Conservation (phyloP, 2,113 vertebrate species). For the Syngnathus scovelli region DNA sequence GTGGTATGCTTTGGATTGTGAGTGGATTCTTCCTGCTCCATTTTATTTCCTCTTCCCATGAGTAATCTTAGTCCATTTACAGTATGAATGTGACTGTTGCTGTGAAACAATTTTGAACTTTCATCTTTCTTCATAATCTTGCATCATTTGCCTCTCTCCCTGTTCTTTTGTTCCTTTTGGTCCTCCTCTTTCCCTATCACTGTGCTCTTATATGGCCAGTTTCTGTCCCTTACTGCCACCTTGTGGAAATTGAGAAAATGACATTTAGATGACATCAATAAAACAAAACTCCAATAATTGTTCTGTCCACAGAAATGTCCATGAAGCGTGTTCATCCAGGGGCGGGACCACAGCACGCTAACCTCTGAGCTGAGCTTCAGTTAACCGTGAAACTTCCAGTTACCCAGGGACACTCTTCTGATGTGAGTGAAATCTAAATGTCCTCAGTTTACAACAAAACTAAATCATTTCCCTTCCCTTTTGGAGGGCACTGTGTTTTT, state of each 20-base stretch:
- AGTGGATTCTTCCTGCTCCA: not conserved
- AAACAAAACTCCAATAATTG: not conserved
- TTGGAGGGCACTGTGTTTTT: not conserved
- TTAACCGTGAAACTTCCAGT: constrained; percentile 8
- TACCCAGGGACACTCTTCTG: constrained; percentile 1
- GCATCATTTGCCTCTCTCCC: not conserved
- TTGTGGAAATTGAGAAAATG: constrained; percentile 27
- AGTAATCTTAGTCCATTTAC: not conserved
- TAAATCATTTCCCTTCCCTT: no score
- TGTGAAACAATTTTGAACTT: not conserved
- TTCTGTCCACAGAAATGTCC: constrained; percentile 7
- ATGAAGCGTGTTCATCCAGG: constrained; percentile 19
- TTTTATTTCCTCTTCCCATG: not conserved
- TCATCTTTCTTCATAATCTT: not conserved
- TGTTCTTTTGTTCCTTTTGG: not conserved
- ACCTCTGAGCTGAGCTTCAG: constrained; percentile 20
- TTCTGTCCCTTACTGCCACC: constrained; percentile 28
- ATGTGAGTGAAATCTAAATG: no score
- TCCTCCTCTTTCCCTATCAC: not conserved
- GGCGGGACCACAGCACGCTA: constrained; percentile 22
- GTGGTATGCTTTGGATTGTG: not conserved
- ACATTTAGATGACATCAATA: not conserved
- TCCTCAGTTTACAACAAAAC: no score
- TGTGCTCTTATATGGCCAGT: not conserved
- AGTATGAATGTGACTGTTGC: not conserved